Conservation (phyloP, 2,797 vertebrate species). For the Poecilia velifera region DNA sequence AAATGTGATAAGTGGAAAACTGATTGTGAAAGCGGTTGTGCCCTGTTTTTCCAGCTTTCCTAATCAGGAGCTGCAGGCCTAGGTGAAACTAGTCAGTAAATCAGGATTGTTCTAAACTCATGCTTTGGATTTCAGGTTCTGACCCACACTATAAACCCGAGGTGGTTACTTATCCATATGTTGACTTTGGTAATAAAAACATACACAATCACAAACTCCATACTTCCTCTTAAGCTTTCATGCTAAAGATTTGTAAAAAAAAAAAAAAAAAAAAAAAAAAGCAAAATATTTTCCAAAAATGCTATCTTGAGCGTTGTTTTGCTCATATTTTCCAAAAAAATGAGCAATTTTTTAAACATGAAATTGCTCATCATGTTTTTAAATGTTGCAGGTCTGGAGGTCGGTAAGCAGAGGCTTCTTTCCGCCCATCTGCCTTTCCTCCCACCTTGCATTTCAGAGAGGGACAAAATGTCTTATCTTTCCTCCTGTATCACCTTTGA, state of each 20-base stretch:
- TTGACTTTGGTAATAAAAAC: slow-evolving; percentile 91
- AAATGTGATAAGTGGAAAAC: slow-evolving; percentile 30
- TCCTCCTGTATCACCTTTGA: slow-evolving; percentile 93
- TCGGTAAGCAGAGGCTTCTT: slow-evolving; percentile 92
- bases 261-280: neutral
- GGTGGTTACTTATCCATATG: slow-evolving; percentile 88
- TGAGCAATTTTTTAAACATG: neutral
- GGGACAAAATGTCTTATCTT: slow-evolving; percentile 90
- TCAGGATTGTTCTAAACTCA: neutral
- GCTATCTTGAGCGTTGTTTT: too few species aligned
- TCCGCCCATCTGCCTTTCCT: slow-evolving; percentile 89
- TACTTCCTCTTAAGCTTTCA: neutral
- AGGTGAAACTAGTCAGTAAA: slow-evolving; percentile 1
- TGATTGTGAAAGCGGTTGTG: slow-evolving; percentile 3
- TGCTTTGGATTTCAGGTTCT: slow-evolving; percentile 67
- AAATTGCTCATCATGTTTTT: slow-evolving; percentile 15
- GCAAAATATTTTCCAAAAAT: slow-evolving; percentile 9
- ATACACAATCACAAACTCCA: neutral
- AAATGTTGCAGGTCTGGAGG: slow-evolving; percentile 83
- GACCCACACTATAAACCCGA: slow-evolving; percentile 84
- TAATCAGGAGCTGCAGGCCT: neutral
- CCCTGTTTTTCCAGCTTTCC: neutral
- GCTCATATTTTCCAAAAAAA: slow-evolving; percentile 10
- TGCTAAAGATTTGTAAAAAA: neutral
- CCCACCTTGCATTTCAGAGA: slow-evolving; percentile 84